Conservation (phyloP, 2,113 vertebrate species). For the Plecotus auritus region DNA sequence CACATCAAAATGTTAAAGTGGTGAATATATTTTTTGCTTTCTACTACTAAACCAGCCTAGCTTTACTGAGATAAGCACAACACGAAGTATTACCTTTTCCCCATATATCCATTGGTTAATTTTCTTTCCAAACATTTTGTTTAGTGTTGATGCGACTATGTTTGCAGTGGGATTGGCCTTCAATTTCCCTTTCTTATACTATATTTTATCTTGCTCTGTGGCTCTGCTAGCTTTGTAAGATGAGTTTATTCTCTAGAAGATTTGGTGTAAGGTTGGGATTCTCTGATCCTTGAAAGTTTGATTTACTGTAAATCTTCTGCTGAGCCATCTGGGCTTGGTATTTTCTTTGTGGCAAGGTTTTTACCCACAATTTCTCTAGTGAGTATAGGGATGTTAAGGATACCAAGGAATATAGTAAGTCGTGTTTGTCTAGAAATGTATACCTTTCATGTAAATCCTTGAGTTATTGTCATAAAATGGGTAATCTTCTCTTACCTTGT, state of each 20-base stretch:
- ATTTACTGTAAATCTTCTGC: slow-evolving; percentile 22
- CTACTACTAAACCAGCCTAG: not conserved
- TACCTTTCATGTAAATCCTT: slow-evolving; percentile 6
- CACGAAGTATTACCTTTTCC: not conserved
- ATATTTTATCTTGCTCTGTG: not conserved
- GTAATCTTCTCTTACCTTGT: not conserved
- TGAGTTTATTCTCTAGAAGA: slow-evolving; percentile 29
- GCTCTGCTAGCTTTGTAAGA: not conserved
- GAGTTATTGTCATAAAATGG: not conserved
- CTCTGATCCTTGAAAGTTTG: slow-evolving; percentile 30
- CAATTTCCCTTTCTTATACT: not conserved
- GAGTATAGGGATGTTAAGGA: not conserved
- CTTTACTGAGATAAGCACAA: not conserved
- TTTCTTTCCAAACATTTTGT: not conserved
- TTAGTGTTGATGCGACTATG: not conserved
- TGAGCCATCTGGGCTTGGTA: not conserved
- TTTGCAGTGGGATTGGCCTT: not conserved
- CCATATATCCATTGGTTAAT: not conserved
- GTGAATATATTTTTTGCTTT: slow-evolving; percentile 21
- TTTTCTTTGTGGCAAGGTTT: slow-evolving; percentile 20
- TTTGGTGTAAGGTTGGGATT: not conserved
- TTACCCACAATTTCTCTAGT: slow-evolving; percentile 35
- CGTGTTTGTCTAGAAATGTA: slow-evolving; percentile 7
- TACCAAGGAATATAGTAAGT: not conserved
- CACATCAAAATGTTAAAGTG: not conserved